Base-by-base conservation (phyloP, 2,113 vertebrate genomes). In the Sisor rabdophorus region DNA sequence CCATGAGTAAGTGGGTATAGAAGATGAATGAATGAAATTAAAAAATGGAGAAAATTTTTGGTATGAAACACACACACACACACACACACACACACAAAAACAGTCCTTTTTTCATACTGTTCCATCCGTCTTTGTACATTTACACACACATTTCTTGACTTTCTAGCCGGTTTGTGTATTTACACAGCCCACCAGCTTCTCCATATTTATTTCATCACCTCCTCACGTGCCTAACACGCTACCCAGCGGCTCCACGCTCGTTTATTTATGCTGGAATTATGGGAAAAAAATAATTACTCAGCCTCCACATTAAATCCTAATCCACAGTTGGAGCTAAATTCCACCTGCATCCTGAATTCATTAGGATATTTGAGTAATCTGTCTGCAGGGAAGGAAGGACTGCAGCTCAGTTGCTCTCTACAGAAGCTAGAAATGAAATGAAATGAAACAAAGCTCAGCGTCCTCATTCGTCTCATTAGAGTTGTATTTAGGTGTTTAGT, bases 201-300 rank as follows among this genome's bases (percentile, higher is more conserved):
- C 17, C 17, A 15, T 55, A 32, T 78, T 78, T 54, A 47, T 22
- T 61, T 59, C 17, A 53, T 61, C 28, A 28, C n/a, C 56, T 36
- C 76, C 47, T 71, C 36, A n/a, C 67, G 4, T 71, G 68, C 59
- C 50, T 56, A 10, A 56, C 44, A 36, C 32, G 3, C 77, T 17
- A 2, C 59, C 68, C 47, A 19, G 16, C 26, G 17, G 56, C 47
- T 60, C 28, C 55, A 52, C 58, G 28, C 30, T 53, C 55, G 69
- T 32, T 58, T 63, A 47, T 17, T 22, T 15, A 56, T 50, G 32
- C 44, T 20, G 22, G 68, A 64, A 61, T 48, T 63, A 63, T 54
- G 24, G 40, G 8, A 12, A 52, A 22, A 76, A 78, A 78, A 64
- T 55, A 78, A 78, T 78, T 72, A 78, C 69, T 72, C 53, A 28